Percentiles rank a stretch among this genome's conserved stretches.
Conservation (phyloP, 1,140 invertebrate species). For the Procambarus virginalis region DNA sequence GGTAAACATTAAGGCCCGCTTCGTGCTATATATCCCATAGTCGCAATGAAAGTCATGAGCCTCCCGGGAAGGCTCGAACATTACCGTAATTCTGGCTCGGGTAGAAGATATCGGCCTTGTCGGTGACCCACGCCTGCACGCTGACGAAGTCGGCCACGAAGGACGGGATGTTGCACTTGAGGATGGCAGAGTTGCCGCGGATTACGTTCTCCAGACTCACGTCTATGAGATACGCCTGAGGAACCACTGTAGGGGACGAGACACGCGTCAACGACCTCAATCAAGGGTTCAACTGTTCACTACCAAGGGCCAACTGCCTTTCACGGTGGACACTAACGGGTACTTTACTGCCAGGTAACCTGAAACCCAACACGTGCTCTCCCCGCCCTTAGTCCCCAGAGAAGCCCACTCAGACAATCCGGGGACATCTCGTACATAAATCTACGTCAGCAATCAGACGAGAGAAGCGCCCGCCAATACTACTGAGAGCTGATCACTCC, state of each 20-base stretch:
- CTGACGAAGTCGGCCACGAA: conserved; percentile 75
- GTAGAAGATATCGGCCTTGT: conserved; percentile 79
- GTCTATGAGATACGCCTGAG: conserved; percentile 73
- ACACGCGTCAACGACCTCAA: neutral
- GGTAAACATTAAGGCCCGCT: neutral
- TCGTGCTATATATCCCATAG: neutral
- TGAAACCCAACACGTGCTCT: neutral
- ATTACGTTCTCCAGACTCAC: conserved; percentile 75
- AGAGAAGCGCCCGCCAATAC: too few relatives aligned
- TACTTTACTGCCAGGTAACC: neutral
- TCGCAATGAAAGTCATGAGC: neutral
- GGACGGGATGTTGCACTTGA: conserved; percentile 76
- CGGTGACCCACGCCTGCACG: conserved; percentile 63
- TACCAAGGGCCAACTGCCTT: neutral
- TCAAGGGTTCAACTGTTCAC: neutral
- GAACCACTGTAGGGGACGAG: conserved; percentile 73
- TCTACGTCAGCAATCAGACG: too few relatives aligned
- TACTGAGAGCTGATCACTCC: too few relatives aligned
- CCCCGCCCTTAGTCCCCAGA: too few relatives aligned
- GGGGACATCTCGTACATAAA: too few relatives aligned
- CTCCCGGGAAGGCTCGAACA: neutral
- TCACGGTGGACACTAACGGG: neutral
- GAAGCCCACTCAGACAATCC: too few relatives aligned
- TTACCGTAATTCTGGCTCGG: conserved; percentile 69
- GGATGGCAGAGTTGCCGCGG: conserved; percentile 75